Percentiles rank a stretch among this genome's conserved stretches.
phyloP scores from a whole-genome alignment of 2,797 vertebrate genomes.

The Tiaroga cobitis region DNA sequence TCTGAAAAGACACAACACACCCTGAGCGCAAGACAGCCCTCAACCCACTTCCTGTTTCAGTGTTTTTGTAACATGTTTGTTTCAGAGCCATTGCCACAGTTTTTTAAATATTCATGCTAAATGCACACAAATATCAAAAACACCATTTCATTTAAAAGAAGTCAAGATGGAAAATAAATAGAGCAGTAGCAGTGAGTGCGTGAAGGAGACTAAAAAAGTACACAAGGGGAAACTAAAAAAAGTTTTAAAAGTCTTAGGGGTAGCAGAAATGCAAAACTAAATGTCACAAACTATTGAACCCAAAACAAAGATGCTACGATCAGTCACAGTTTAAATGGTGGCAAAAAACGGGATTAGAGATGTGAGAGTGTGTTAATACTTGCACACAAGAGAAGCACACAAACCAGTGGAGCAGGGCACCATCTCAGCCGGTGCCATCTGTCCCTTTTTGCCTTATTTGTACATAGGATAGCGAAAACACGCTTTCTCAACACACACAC shows the following conservation, averaged over 20 bases:
- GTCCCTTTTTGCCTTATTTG: slow-evolving; percentile 79
- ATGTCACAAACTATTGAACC: slow-evolving; percentile 3
- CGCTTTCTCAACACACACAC: slow-evolving; percentile 28
- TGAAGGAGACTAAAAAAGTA: not conserved
- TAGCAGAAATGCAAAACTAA: slow-evolving; percentile 6
- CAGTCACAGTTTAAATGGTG: slow-evolving; percentile 29
- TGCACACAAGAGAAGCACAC: slow-evolving; percentile 18
- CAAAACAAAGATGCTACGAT: slow-evolving; percentile 18
- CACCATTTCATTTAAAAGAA: not conserved
- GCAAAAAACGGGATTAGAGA: slow-evolving; percentile 31
- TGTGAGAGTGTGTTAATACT: not conserved
- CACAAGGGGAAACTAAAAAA: not conserved
- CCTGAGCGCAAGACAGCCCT: not conserved
- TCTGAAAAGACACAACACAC: slow-evolving; percentile 26
- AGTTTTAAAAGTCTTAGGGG: too few relatives aligned
- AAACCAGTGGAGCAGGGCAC: slow-evolving; percentile 53
- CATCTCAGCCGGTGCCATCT: slow-evolving; percentile 67
- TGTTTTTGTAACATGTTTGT: not conserved
- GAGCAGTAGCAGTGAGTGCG: not conserved
- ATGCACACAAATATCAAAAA: slow-evolving; percentile 1
- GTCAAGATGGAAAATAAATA: not conserved
- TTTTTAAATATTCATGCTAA: slow-evolving; percentile 21
- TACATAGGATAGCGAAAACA: slow-evolving; percentile 63
- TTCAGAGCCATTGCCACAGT: not conserved
- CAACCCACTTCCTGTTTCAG: slow-evolving; percentile 50